Percentiles rank a stretch among this genome's conserved stretches.
Evolutionary conservation across 2,113 vertebrate species (phyloP).

Genomic region (Antechinus stuartii): DNA sequence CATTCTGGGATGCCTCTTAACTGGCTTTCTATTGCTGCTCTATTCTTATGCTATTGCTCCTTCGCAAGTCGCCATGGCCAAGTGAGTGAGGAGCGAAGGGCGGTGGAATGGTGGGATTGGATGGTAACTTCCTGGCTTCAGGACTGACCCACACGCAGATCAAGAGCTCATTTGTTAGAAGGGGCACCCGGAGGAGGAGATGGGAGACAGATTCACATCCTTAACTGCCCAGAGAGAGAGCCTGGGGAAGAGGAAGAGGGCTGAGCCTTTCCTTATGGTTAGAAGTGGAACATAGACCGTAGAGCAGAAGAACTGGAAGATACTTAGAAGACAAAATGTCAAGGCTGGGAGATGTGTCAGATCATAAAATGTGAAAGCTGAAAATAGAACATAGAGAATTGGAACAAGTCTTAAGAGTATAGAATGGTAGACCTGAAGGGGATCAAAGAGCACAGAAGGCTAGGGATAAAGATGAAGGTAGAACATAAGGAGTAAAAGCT

Average conservation of each 20-base stretch:
- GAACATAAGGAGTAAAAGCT: not conserved
- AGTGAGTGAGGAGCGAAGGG: rapidly evolving
- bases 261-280: not conserved
- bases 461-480: not conserved
- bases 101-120: not conserved
- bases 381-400: not conserved
- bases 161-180: not conserved
- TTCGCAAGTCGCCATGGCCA: conserved; percentile 84
- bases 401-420: not conserved
- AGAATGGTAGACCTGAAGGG: not conserved
- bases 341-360: not conserved
- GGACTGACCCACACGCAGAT: not conserved
- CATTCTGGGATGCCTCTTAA: conserved; percentile 91
- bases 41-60: conserved; percentile 92
- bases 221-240: not conserved
- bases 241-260: not conserved
- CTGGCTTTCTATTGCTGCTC: conserved; percentile 94
- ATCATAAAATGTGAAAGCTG: not conserved
- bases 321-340: not conserved
- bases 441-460: not conserved
- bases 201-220: not conserved
- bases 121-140: not conserved
- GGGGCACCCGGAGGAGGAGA: too few species aligned
- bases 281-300: not conserved
- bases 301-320: not conserved